Evolutionary conservation across 2,113 vertebrate species (phyloP).

Genomic region (Macaca nemestrina): DNA sequence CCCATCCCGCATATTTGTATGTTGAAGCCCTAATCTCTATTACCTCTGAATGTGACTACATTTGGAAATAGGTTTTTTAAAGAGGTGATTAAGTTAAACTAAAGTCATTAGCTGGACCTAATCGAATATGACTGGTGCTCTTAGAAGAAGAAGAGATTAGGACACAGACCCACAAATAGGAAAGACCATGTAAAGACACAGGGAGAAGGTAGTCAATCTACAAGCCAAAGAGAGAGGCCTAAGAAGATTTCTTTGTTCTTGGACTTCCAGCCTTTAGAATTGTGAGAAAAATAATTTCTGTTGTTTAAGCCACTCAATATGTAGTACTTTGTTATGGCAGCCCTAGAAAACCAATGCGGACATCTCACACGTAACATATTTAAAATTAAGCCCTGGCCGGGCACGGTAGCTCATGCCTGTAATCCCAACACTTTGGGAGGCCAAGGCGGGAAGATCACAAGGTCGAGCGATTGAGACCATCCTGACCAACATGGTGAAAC

Average conservation of each 20-base stretch:
- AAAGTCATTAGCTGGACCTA: background rate
- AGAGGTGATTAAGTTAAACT: background rate
- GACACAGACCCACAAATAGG: background rate
- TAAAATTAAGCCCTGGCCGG: background rate
- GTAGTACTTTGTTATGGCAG: background rate
- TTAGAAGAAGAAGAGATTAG: background rate
- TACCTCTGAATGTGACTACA: background rate
- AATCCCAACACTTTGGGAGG: no score
- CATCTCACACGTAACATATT: background rate
- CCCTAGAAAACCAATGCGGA: background rate
- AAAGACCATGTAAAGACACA: background rate
- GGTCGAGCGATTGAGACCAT: no score
- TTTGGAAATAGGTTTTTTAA: background rate
- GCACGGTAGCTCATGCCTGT: no score
- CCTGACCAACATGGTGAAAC: no score
- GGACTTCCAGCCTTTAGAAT: background rate
- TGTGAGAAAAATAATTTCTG: background rate
- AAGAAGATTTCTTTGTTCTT: background rate
- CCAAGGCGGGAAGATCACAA: no score
- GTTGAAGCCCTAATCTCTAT: background rate
- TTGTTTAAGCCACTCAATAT: background rate
- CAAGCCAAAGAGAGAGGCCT: background rate
- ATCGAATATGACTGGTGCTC: background rate
- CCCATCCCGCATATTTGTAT: background rate
- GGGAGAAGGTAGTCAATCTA: background rate